phyloP scores from a whole-genome alignment of 2,797 vertebrate species.

The Pygocentrus nattereri region DNA sequence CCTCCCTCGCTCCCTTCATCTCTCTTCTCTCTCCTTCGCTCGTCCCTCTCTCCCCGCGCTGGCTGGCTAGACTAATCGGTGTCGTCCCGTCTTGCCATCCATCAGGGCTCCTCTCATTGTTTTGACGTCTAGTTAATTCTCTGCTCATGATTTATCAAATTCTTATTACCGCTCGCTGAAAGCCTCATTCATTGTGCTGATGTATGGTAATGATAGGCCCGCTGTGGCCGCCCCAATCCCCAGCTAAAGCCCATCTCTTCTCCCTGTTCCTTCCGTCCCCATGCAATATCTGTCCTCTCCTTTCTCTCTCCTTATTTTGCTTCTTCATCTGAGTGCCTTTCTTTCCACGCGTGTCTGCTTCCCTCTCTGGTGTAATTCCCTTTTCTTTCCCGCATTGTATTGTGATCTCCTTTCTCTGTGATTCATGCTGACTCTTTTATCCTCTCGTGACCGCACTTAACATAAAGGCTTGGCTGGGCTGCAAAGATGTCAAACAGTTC shows the following conservation, averaged over 20 bases:
- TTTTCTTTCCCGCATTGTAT: slow-evolving; percentile 23
- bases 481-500: slow-evolving; percentile 51
- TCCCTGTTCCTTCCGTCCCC: slow-evolving; percentile 66
- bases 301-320: slow-evolving; percentile 40
- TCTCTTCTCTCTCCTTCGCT: slow-evolving; percentile 49
- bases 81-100: slow-evolving; percentile 93
- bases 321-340: slow-evolving; percentile 42
- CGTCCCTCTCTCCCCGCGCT: slow-evolving; percentile 41
- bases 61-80: slow-evolving; percentile 63
- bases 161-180: slow-evolving; percentile 99
- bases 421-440: slow-evolving; percentile 41
- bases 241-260: slow-evolving; percentile 84
- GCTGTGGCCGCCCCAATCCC: slow-evolving; percentile 91
- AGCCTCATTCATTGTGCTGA: slow-evolving; percentile 99
- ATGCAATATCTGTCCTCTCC: slow-evolving; percentile 60
- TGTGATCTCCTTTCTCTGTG: slow-evolving; percentile 48
- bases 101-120: slow-evolving; percentile 99
- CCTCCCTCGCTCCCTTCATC: slow-evolving; percentile 48
- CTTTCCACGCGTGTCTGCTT: slow-evolving; percentile 34
- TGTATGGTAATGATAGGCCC: slow-evolving; percentile 99
- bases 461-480: slow-evolving; percentile 46
- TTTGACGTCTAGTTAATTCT: slow-evolving; percentile 99
- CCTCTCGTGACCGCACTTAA: slow-evolving; percentile 48
- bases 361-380: slow-evolving; percentile 14
- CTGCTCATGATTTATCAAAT: slow-evolving; percentile 99